Evolutionary conservation across 2,797 vertebrate genomes (phyloP).

Genomic region (Graptemys geographica): DNA sequence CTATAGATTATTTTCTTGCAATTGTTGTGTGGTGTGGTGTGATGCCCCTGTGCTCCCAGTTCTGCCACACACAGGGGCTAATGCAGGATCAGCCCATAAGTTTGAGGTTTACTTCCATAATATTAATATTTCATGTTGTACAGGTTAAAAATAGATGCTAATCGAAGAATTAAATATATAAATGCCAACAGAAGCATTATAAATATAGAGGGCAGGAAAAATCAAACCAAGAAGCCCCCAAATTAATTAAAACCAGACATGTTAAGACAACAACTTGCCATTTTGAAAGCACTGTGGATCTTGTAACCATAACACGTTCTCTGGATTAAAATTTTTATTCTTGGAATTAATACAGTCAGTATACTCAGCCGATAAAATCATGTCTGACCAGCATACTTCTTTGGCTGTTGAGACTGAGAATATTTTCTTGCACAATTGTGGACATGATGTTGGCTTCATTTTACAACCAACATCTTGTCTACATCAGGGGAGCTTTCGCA

Average conservation of each 20-base stretch:
- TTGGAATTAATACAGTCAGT: conserved; percentile 59
- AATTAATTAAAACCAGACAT: conserved; percentile 22
- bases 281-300: conserved; percentile 36
- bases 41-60: neutral
- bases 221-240: conserved; percentile 31
- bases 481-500: conserved; percentile 83
- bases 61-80: neutral
- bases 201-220: conserved; percentile 54
- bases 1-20: neutral
- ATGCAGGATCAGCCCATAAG: neutral
- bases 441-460: conserved; percentile 84
- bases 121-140: neutral
- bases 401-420: conserved; percentile 59
- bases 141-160: neutral
- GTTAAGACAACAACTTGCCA: conserved; percentile 36
- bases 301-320: conserved; percentile 19
- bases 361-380: conserved; percentile 64
- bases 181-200: conserved; percentile 44
- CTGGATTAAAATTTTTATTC: conserved; percentile 54
- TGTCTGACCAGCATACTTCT: conserved; percentile 11
- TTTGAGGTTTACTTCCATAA: neutral
- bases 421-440: conserved; percentile 82
- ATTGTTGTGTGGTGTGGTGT: neutral
- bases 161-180: conserved; percentile 44
- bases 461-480: conserved; percentile 86